Evolutionary conservation across 2,888 invertebrate species (phyloP).

Genomic region (Cetonia aurata): DNA sequence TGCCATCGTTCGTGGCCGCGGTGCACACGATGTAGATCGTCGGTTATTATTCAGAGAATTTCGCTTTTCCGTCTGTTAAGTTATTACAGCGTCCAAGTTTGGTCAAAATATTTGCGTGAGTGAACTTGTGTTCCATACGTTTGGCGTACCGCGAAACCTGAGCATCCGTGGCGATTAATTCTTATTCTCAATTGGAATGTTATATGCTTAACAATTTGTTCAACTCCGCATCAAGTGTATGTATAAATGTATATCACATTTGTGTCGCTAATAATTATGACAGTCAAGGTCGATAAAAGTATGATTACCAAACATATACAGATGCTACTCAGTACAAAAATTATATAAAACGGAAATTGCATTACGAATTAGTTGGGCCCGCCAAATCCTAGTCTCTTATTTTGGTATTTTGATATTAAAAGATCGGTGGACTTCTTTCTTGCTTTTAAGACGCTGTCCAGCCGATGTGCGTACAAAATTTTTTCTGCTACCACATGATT

Average conservation of each 20-base stretch:
- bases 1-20: conserved; percentile 11
- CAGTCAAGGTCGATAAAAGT: neutral
- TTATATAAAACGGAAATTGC: too few relatives aligned
- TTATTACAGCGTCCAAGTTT: conserved; percentile 1
- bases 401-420: too few relatives aligned
- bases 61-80: conserved; percentile 3
- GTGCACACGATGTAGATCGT: conserved; percentile 14
- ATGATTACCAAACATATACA: neutral
- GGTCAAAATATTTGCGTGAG: too few relatives aligned
- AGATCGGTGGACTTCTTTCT: too few relatives aligned
- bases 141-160: neutral
- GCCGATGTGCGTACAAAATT: too few relatives aligned
- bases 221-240: neutral
- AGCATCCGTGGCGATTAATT: neutral
- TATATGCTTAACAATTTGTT: neutral
- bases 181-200: neutral
- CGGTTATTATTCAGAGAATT: conserved; percentile 16
- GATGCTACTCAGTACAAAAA: too few relatives aligned
- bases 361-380: too few relatives aligned
- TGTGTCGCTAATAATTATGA: neutral
- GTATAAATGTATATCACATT: neutral
- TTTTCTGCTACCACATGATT: too few relatives aligned
- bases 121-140: too few relatives aligned
- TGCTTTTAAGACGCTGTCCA: too few relatives aligned
- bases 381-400: too few relatives aligned